phyloP scores from a whole-genome alignment of 2,797 vertebrate genomes.

The Scarus forsteni region DNA sequence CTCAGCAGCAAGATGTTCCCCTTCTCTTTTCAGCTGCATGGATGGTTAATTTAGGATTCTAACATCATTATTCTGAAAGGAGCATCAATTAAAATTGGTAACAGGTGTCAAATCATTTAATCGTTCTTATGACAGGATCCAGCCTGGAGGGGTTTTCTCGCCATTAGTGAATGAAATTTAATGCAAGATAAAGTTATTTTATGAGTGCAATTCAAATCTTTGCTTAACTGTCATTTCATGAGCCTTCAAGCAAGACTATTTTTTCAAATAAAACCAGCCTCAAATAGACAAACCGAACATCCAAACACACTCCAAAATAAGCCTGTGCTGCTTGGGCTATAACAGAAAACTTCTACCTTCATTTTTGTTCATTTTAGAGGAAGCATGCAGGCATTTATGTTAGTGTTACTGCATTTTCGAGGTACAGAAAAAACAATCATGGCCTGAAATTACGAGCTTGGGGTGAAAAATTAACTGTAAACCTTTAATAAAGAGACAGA shows the following conservation, averaged over 20 bases:
- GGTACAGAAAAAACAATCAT: neutral
- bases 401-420: neutral
- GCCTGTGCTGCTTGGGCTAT: neutral
- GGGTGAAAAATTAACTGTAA: neutral
- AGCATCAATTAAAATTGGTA: neutral
- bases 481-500: too few relatives aligned
- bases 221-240: constrained; percentile 7
- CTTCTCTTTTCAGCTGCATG: constrained; percentile 18
- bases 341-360: constrained; percentile 12
- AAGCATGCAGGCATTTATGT: neutral
- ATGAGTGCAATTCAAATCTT: neutral
- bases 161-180: neutral
- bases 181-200: neutral
- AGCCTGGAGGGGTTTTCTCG: neutral
- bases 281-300: neutral
- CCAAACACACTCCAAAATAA: neutral
- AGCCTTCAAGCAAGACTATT: neutral
- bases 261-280: constrained; percentile 1
- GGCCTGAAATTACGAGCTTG: neutral
- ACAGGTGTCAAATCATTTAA: neutral
- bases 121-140: neutral
- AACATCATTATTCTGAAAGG: constrained; percentile 3
- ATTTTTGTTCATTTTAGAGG: neutral
- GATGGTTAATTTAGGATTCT: constrained; percentile 1
- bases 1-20: neutral